Evolutionary conservation across 2,113 vertebrate genomes (phyloP).

Genomic region (Theristicus caerulescens): DNA sequence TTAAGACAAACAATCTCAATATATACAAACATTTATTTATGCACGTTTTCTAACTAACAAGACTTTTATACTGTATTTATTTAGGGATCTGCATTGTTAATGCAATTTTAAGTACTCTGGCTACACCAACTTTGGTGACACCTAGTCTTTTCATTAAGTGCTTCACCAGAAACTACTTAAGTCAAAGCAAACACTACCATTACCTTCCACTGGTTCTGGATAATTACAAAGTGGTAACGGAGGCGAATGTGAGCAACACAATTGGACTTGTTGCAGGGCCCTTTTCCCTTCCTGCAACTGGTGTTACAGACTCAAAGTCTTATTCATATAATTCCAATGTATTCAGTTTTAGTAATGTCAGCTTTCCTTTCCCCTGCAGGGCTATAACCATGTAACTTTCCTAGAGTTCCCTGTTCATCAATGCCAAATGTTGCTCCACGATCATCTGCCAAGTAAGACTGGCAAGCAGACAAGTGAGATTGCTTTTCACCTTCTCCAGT

Average conservation of each 20-base stretch:
- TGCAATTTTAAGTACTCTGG: background rate
- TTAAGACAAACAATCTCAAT: background rate
- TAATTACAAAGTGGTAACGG: background rate
- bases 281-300: background rate
- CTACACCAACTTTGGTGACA: background rate
- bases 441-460: conserved; percentile 40
- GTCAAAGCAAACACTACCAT: background rate
- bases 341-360: conserved; percentile 53
- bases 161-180: background rate
- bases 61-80: background rate
- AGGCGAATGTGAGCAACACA: background rate
- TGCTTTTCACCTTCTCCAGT: conserved; percentile 45
- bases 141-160: background rate
- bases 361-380: background rate
- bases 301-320: background rate
- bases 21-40: conserved; percentile 13
- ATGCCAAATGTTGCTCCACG: conserved; percentile 31
- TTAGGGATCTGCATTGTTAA: background rate
- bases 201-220: background rate
- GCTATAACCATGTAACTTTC: conserved; percentile 36
- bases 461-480: conserved; percentile 48
- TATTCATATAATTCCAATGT: conserved; percentile 13
- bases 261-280: background rate
- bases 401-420: conserved; percentile 48
- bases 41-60: background rate